phyloP scores from a whole-genome alignment of 2,113 vertebrate genomes.

The Elachura formosa region DNA sequence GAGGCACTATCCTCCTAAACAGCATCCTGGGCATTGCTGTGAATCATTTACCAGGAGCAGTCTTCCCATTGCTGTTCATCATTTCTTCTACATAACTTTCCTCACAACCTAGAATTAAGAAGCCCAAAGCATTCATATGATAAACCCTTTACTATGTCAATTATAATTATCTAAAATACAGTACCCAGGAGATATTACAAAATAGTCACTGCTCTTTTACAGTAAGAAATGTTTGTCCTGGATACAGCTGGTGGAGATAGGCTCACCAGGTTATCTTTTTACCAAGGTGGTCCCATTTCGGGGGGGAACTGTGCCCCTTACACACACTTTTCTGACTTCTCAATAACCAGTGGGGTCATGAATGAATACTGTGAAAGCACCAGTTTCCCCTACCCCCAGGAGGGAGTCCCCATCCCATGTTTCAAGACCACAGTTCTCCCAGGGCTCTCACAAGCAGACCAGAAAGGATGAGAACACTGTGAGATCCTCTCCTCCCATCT shows the following conservation, averaged over 20 bases:
- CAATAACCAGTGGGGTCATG: not conserved
- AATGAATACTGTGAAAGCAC: not conserved
- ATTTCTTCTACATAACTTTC: not conserved
- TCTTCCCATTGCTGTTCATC: not conserved
- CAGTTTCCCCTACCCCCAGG: rapidly evolving
- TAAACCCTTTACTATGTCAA: not conserved
- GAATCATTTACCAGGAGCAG: not conserved
- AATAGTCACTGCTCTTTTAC: not conserved
- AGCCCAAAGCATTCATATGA: not conserved
- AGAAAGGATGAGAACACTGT: rapidly evolving
- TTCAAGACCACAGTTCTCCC: not conserved
- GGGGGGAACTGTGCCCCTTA: not conserved
- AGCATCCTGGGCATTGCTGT: not conserved
- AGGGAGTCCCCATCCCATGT: not conserved
- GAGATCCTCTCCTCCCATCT: not conserved
- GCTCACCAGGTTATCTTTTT: not conserved
- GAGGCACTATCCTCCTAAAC: slow-evolving; percentile 1
- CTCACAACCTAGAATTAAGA: not conserved
- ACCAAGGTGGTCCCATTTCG: not conserved
- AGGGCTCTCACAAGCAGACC: not conserved
- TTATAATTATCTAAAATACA: not conserved
- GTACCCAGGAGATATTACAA: not conserved
- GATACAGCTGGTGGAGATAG: not conserved
- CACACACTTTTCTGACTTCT: not conserved
- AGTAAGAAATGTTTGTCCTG: not conserved